Evolutionary conservation across 2,113 vertebrate genomes (phyloP).

Genomic region (Sphaerodactylus townsendi): DNA sequence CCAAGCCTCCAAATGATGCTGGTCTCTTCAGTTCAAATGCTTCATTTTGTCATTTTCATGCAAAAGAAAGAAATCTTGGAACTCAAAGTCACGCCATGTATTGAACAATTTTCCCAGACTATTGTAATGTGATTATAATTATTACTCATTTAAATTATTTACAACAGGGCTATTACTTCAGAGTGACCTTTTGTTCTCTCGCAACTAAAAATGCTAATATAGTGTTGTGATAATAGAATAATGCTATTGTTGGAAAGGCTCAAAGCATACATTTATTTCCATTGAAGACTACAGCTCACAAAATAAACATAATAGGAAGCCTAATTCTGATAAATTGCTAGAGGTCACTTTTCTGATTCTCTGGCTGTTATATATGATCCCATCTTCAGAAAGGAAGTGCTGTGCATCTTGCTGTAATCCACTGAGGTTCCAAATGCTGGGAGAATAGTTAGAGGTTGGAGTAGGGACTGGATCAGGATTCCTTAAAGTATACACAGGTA

Average conservation of each 20-base stretch:
- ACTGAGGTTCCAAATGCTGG: background rate
- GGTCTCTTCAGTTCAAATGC: background rate
- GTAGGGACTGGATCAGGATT: too few species aligned
- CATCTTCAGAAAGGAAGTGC: background rate
- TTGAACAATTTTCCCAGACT: background rate
- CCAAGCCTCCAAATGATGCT: background rate
- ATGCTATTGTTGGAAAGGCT: background rate
- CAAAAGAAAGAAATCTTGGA: background rate
- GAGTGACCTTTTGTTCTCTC: constrained; percentile 49
- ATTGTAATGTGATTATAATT: background rate
- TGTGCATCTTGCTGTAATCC: too few species aligned
- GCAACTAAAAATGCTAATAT: constrained; percentile 10
- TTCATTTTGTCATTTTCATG: background rate
- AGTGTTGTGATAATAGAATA: background rate
- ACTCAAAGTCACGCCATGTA: background rate
- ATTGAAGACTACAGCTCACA: background rate
- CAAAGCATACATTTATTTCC: background rate
- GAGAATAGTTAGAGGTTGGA: too few species aligned
- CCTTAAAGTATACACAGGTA: too few species aligned
- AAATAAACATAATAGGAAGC: background rate
- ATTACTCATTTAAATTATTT: constrained; percentile 46
- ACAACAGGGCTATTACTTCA: constrained; percentile 34
- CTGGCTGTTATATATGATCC: background rate
- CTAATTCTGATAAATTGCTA: background rate
- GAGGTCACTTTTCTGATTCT: background rate